Evolutionary conservation across 2,888 invertebrate genomes (phyloP), one percentile per base, ranked within the genome.

Genomic region (Drosophila affinis): DNA sequence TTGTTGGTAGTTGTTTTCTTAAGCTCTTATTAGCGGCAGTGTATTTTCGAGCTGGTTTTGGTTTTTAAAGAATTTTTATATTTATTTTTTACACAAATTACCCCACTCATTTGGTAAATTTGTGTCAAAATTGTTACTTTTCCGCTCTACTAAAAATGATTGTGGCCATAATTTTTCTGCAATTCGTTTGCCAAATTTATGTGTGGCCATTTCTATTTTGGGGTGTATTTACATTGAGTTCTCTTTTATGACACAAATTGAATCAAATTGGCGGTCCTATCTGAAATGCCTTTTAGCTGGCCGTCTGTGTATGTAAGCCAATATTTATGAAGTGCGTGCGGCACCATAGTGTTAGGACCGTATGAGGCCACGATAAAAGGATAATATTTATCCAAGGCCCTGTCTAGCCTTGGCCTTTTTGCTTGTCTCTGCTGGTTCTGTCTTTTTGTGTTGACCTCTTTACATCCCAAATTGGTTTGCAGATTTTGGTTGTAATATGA

Each of bases 91-190:
- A 9, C 39, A 34, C 29, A 87, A 81, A 84, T 84, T 83, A 84
- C 72, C 79, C 54, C 64, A 87, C 81, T 83, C 74, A 83, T 79
- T 84, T 84, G 74, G 69, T 54, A 72, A 76, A 84, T 74, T 77
- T 64, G 58, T 75, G 76, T 72, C 44, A 58, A 61, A 73, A 62
- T 54, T 52, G 45, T 32, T 48, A 34, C 21, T 62, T 18, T 62
- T 9, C 9, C 18, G 52, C 32, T 45, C 12, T 24, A 61, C 53
- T 3, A 62, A 62, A 64, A 76, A 80, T 77, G 76, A 71, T 71
- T 68, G 77, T 62, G 61, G 51, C 70, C 51, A 61, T 55, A 70
- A 71, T 71, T 71, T 71, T 54, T 71, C 77, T 67, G 32, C 53
- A 21, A 21, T 21, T 21, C 3, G 2, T 21, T 21, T 0, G 21